These are phyloP conservation scores for Galeopterus variegatus DNA, from an alignment of 2,113 vertebrate genomes.

Conservation along the genomic window DNA sequence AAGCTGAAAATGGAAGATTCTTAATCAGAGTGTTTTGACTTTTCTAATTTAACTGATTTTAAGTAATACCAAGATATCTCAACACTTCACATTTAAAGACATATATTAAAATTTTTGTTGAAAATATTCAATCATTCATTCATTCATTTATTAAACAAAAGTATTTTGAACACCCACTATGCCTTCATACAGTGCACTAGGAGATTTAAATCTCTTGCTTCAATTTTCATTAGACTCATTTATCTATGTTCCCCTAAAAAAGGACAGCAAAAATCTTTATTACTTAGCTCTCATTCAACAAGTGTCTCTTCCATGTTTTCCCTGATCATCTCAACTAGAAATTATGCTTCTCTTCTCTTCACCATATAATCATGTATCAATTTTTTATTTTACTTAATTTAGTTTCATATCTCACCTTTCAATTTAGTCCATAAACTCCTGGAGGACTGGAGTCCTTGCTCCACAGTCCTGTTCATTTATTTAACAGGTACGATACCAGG, in stretches of 20 bases:
- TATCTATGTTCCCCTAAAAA: not conserved
- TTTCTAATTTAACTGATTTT: not conserved
- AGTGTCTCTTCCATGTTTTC: not conserved
- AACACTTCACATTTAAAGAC: conserved; percentile 24
- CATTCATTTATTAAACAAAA: not conserved
- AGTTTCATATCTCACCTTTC: not conserved
- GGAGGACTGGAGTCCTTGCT: not conserved
- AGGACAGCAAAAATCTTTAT: not conserved
- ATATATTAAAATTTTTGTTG: conserved; percentile 22
- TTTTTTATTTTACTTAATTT: conserved; percentile 40
- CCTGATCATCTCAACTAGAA: not conserved
- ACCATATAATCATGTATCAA: not conserved
- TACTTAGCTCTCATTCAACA: not conserved
- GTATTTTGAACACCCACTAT: not conserved
- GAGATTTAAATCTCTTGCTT: conserved; percentile 12
- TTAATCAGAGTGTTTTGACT: conserved; percentile 17
- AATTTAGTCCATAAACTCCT: not conserved
- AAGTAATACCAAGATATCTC: not conserved
- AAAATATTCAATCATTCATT: conserved; percentile 1
- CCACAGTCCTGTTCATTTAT: not conserved
- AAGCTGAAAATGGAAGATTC: conserved; percentile 7
- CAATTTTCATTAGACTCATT: conserved; percentile 6
- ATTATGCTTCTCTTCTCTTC: not conserved
- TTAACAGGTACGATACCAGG: conserved; percentile 38
- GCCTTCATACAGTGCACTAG: not conserved